Base-by-base conservation (phyloP, 2,797 vertebrate species). In the Schizopygopsis malacanthus region DNA sequence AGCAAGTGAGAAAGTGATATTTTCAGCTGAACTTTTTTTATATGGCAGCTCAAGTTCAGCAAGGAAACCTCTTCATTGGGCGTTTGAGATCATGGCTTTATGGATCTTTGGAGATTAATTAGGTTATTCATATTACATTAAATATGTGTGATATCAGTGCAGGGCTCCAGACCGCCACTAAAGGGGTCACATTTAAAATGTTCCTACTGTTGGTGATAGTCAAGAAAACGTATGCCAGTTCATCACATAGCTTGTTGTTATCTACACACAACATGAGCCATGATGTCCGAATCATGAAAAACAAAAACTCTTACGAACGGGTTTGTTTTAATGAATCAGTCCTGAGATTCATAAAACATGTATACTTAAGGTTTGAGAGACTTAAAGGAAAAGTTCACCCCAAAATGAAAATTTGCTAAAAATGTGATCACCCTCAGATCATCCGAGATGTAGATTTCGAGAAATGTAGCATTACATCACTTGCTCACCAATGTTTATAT, bases 1-100 rank as follows among this genome's bases (percentile, higher is more conserved):
- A 33, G 67, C 22, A 72, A 59, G 59, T 37, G 41, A 80, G 61
- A 69, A 54, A 73, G n/a, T 83, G 54, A 47, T 39, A 70, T 70
- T 70, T 69, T 81, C 63, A 65, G 56, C 39, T 73, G 12, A 70
- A 39, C 10, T 45, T 33, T 37, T 25, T 45, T 10, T 45, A 20
- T 45, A 52, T 22, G 69, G 13, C 3, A 22, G 15, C 70, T 28
- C 12, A 11, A 54, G 8, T 59, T 82, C 8, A 28, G 15, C 8
- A 33, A 50, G 25, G 59, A 80, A 80, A 59, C 52, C 33, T 76
- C 25, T 78, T 59, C 52, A 10, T 43, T 78, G 54, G 22, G 13
- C 20, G 25, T 78, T 59, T 41, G 37, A 78, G 37, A 61, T 25
- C 37, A 16, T 43, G 33, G 54, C 39, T 39, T 9, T 61, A 43